Base-by-base conservation (phyloP, 2,113 vertebrate species). In the Casuarius casuarius region DNA sequence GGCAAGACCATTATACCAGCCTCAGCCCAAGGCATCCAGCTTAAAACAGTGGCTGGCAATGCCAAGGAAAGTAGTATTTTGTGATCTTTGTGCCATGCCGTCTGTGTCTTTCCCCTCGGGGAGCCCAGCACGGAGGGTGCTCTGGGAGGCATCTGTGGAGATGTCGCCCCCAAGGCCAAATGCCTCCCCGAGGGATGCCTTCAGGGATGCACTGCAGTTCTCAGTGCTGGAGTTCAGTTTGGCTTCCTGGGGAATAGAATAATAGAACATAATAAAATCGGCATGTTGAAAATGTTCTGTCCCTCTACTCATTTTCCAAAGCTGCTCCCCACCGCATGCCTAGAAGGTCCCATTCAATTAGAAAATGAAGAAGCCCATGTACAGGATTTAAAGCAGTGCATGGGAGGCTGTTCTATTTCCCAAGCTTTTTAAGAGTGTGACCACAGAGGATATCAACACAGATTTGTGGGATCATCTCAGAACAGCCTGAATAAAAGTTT, bases 291-390 rank as follows among this genome's bases (percentile, higher is more conserved):
- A 83, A 88, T 59, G 83, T 87, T 85, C 84, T 87, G 77, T 92
- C 48, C 44, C 44, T 75, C 48, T 62, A 8, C 56, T 71, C 67
- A 93, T 93, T 94, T 96, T 94, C 51, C 38, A 56, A 67, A 77
- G 54, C 71, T 91, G 46, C 46, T 95, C 96, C 92, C 90, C 74
- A 82, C 62, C 85, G 38, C 29, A 17, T 91, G 67, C 91, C 92
- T 90, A 84, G 78, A 83, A 96, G 90, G 74, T 87, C 73, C 81
- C 74, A 84, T 91, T 95, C 96, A 95, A 91, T 95, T 95, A 95
- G 84, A 79, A 92, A 95, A 76, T 90, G 82, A 80, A 87, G 82
- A 84, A 80, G 46, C 33, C 54, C n/a, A 3, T 84, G 71, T 95
- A 91, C 58, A 26, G 29, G 68, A 68, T 94, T 94, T 87, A 90